A percentile compares a stretch with the other conserved stretches of the same genome.
Evolutionary conservation across 1,140 invertebrate genomes (phyloP).

Genomic region (Platorchestia sp.): DNA sequence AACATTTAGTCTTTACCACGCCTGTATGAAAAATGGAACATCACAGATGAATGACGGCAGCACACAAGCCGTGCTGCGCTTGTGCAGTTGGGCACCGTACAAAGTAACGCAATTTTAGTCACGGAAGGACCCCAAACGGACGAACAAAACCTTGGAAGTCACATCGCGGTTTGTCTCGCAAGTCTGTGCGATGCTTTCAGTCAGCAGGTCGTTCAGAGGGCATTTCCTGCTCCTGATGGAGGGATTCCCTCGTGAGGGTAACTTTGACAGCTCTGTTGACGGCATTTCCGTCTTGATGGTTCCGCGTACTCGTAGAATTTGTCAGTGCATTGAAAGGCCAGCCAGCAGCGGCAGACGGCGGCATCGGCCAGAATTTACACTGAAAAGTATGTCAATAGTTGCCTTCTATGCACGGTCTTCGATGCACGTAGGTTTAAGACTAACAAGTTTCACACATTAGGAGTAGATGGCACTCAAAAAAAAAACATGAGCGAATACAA

Average conservation of each 20-base stretch:
- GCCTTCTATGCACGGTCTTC: neutral
- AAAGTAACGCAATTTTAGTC: neutral
- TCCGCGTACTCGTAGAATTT: neutral
- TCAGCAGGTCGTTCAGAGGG: slow-evolving; percentile 27
- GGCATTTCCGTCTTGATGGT: slow-evolving; percentile 34
- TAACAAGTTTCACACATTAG: neutral
- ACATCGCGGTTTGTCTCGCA: neutral
- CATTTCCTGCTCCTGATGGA: slow-evolving; percentile 37
- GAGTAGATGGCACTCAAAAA: too few species aligned
- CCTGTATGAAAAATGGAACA: neutral
- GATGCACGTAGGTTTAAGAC: neutral
- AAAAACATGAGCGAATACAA: too few species aligned
- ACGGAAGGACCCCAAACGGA: neutral
- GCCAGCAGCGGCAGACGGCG: neutral
- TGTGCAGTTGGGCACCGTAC: neutral
- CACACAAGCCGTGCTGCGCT: neutral
- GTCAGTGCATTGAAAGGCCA: neutral
- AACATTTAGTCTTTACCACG: neutral
- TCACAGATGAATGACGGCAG: neutral
- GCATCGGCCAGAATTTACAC: neutral
- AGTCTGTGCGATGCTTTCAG: neutral
- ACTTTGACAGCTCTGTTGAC: slow-evolving; percentile 38
- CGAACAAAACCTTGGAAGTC: neutral
- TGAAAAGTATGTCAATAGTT: neutral
- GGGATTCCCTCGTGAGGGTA: neutral